These are phyloP conservation scores for Limnephilus auricula DNA, from an alignment of 2,888 invertebrate genomes.

Conservation along the genomic window DNA sequence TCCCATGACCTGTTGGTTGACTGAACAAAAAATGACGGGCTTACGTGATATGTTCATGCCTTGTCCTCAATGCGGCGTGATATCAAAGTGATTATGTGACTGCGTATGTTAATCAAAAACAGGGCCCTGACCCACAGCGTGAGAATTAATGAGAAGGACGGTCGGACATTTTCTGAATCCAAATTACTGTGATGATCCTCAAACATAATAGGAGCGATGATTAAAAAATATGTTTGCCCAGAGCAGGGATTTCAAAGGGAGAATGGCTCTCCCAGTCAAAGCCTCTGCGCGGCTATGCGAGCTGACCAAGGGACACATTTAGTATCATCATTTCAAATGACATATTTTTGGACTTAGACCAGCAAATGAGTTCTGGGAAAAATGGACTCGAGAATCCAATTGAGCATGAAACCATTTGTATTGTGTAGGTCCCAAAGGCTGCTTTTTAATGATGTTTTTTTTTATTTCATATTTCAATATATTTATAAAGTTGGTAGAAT, in stretches of 20 bases:
- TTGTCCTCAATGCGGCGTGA: constrained; percentile 32
- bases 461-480: too few species aligned
- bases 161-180: constrained; percentile 30
- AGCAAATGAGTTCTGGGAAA: neutral
- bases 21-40: neutral
- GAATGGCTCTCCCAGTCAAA: neutral
- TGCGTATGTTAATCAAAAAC: constrained; percentile 32
- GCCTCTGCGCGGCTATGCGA: neutral
- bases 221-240: constrained; percentile 20
- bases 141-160: constrained; percentile 30
- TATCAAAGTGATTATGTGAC: constrained; percentile 34
- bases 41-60: constrained; percentile 13
- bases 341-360: neutral
- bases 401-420: neutral
- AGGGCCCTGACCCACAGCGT: neutral
- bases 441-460: too few species aligned
- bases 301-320: neutral
- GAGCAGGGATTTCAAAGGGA: neutral
- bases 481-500: too few species aligned
- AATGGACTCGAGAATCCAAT: neutral
- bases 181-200: constrained; percentile 5
- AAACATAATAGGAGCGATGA: constrained; percentile 7
- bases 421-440: neutral
- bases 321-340: neutral
- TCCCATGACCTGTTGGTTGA: constrained; percentile 35